Evolutionary conservation across 2,888 invertebrate species (phyloP).

Genomic region (Agrotis ipsilon): DNA sequence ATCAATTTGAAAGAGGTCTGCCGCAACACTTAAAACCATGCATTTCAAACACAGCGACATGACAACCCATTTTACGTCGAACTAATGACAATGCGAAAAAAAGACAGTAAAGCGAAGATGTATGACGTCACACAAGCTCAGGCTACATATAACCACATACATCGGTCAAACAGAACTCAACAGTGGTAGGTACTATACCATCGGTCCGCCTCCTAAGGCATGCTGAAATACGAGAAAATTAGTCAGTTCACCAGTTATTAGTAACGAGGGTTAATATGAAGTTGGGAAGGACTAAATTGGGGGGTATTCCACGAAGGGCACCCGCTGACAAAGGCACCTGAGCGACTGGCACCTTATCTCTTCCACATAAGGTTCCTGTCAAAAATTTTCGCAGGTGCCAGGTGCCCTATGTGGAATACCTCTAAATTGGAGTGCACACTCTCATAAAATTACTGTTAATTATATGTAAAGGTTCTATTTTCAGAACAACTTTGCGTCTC

Average conservation of each 20-base stretch:
- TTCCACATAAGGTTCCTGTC: too few species aligned
- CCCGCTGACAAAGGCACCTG: too few species aligned
- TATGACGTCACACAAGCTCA: constrained; percentile 57
- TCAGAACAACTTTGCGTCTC: not conserved
- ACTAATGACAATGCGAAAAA: constrained; percentile 28
- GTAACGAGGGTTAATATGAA: constrained; percentile 27
- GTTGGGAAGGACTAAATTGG: not conserved
- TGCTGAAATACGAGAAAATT: constrained; percentile 78
- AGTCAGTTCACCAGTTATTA: constrained; percentile 54
- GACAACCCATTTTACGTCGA: constrained; percentile 13
- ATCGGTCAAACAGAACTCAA: constrained; percentile 69
- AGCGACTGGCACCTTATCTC: too few species aligned
- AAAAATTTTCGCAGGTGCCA: too few species aligned
- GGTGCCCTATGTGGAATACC: too few species aligned
- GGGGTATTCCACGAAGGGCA: too few species aligned
- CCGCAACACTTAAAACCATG: constrained; percentile 26
- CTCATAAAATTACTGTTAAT: too few species aligned
- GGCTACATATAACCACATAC: constrained; percentile 64
- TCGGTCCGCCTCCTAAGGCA: constrained; percentile 78
- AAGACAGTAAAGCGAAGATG: constrained; percentile 50
- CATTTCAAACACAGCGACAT: not conserved
- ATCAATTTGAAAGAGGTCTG: too few species aligned
- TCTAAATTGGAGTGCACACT: not conserved
- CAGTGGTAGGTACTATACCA: constrained; percentile 86
- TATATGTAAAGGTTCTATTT: not conserved